Base-by-base conservation (phyloP, 2,888 invertebrate species). In the Congeria kusceri region DNA sequence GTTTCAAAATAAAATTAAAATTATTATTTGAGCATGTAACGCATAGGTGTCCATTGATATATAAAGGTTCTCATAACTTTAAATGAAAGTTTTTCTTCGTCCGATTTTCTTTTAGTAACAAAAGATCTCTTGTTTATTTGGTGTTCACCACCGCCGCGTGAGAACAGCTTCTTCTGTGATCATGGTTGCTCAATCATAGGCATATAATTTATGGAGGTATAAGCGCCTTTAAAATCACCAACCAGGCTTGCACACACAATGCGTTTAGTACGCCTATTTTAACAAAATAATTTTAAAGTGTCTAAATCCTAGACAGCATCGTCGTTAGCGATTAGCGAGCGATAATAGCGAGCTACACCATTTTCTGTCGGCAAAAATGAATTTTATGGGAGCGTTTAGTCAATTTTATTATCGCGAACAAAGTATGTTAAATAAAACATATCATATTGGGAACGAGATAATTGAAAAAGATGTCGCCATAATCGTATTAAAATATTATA, bases 201-300 rank as follows among this genome's bases (percentile, higher is more conserved):
- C 58, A 56, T 46, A 32, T 65, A 61, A 70, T 62, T 53, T 62
- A 70, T 62, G 28, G 32, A 70, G 39, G 44, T n/a, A 44, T 49
- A 23, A 9, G 49, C 47, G 29, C 28, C 23, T 56, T 32, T 13
- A 18, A 56, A n/a, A 29, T 53, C 29, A 65, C 47, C 32, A 32
- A 65, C 27, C 23, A 18, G 32, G 4, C 20, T 32, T 5, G 23
- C 20, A 5, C n/a, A 44, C 20, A 27, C 49, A 65, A 53, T 65
- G 13, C n/a, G 9, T 44, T 67, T 44, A 57, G 3, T 39, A 66
- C 56, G 66, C 25, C 44, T 32, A 57, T 67, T 67, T 67, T 58
- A 56, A 67, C 67, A 20, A 23, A 44, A 25, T 67, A 57, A 67
- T 67, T 67, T 58, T 57, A 67, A 65, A 67, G 67, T 27, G 39